Percentiles rank a stretch among this genome's conserved stretches.
These are phyloP conservation scores for Coenonympha arcania DNA, from an alignment of 2,888 invertebrate species.

Conservation along the genomic window DNA sequence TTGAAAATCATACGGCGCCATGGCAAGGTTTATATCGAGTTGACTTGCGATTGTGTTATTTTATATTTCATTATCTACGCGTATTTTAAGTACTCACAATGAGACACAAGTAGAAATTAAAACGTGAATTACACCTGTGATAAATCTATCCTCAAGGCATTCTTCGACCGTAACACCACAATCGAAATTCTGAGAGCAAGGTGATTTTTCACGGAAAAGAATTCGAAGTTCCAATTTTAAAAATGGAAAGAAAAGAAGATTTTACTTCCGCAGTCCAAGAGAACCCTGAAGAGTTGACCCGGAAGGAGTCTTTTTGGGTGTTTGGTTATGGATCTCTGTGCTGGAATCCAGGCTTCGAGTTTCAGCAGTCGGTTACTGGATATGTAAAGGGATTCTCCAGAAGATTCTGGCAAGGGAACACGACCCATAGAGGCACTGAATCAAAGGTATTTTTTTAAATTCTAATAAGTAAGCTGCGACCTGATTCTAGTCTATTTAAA, in stretches of 20 bases:
- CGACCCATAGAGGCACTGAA: slow-evolving; percentile 84
- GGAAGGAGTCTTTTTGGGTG: slow-evolving; percentile 82
- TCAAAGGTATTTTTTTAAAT: slow-evolving; percentile 74
- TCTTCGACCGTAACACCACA: slow-evolving; percentile 39
- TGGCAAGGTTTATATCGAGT: slow-evolving; percentile 38
- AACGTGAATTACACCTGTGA: slow-evolving; percentile 43
- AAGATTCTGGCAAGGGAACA: slow-evolving; percentile 94
- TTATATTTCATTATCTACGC: slow-evolving; percentile 41
- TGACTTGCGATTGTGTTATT: slow-evolving; percentile 34
- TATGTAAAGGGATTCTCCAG: slow-evolving; percentile 85
- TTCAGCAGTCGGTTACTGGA: slow-evolving; percentile 85
- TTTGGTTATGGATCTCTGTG: slow-evolving; percentile 97
- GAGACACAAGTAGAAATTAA: slow-evolving; percentile 53
- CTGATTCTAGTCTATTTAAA: too few species aligned
- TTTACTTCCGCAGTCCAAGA: slow-evolving; percentile 21
- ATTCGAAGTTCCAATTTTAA: slow-evolving; percentile 22
- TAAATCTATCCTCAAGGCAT: slow-evolving; percentile 35
- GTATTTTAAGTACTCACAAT: slow-evolving; percentile 48
- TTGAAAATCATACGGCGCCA: slow-evolving; percentile 37
- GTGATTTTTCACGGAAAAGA: slow-evolving; percentile 1
- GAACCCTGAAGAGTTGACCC: slow-evolving; percentile 36
- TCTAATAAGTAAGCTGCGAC: too few species aligned
- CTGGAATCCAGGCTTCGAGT: slow-evolving; percentile 95
- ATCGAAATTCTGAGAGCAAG: slow-evolving; percentile 24
- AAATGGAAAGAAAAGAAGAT: slow-evolving; percentile 28